Conservation (phyloP, 1,140 invertebrate species). For the Hypsibius dujardini region DNA sequence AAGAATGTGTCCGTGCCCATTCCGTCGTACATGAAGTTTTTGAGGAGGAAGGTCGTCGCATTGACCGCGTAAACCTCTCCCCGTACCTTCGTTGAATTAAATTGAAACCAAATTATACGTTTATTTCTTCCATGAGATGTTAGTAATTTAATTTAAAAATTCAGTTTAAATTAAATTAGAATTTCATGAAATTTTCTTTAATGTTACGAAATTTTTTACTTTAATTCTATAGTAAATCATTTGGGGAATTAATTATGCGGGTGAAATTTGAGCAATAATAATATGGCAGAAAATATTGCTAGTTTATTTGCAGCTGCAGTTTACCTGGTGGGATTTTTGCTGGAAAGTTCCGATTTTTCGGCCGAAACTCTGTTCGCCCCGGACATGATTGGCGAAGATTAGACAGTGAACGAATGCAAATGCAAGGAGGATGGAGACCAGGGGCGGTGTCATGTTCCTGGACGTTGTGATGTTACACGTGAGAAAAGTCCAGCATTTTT, state of each 20-base stretch:
- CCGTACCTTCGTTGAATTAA: slow-evolving; percentile 37
- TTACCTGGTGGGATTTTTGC: slow-evolving; percentile 15
- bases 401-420: neutral
- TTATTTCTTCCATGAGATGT: too few species aligned
- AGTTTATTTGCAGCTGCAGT: neutral
- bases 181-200: neutral
- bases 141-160: too few species aligned
- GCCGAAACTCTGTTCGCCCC: neutral
- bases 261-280: neutral
- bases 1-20: slow-evolving; percentile 51
- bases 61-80: slow-evolving; percentile 78
- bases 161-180: neutral
- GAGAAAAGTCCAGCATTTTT: too few species aligned
- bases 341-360: slow-evolving; percentile 10
- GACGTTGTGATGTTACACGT: too few species aligned
- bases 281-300: neutral
- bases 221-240: neutral
- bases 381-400: neutral
- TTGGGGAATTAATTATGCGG: neutral
- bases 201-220: neutral
- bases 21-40: slow-evolving; percentile 73
- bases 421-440: slow-evolving; percentile 1
- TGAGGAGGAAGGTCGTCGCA: slow-evolving; percentile 59
- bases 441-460: too few species aligned
- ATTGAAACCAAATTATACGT: too few species aligned